Conservation (phyloP, 2,113 vertebrate species). For the Triplophysa dalaica region DNA sequence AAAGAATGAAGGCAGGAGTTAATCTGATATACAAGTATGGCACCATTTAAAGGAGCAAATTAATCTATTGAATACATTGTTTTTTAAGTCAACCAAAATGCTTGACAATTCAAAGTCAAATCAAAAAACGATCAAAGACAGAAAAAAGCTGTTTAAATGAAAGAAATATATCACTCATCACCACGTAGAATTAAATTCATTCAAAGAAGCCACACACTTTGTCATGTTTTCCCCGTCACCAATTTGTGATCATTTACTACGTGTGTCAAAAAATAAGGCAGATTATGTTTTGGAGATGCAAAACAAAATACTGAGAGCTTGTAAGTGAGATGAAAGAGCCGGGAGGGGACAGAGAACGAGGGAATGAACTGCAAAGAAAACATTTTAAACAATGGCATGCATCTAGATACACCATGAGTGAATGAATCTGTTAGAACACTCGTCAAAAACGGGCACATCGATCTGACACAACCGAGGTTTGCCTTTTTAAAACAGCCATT, state of each 20-base stretch:
- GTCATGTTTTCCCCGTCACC: constrained; percentile 56
- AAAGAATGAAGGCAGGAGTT: constrained; percentile 80
- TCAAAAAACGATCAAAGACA: constrained; percentile 45
- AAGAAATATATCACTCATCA: constrained; percentile 67
- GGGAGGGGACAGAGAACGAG: background rate
- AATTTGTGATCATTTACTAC: constrained; percentile 56
- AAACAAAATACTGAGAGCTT: constrained; percentile 63
- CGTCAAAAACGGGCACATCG: constrained; percentile 56
- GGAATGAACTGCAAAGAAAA: constrained; percentile 34
- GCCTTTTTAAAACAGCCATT: constrained; percentile 46
- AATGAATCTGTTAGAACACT: constrained; percentile 63
- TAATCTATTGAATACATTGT: constrained; percentile 54
- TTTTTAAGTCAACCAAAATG: constrained; percentile 45
- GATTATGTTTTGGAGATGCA: constrained; percentile 65
- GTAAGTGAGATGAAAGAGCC: constrained; percentile 53
- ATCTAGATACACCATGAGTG: constrained; percentile 54
- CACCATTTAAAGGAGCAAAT: constrained; percentile 68
- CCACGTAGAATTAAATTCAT: constrained; percentile 44
- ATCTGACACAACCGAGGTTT: constrained; percentile 54
- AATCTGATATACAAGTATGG: constrained; percentile 71
- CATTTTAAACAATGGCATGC: constrained; percentile 72
- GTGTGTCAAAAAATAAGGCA: constrained; percentile 76
- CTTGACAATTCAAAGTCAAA: constrained; percentile 57
- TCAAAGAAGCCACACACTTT: constrained; percentile 29
- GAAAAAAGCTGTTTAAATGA: constrained; percentile 45